Base-by-base conservation (phyloP, 2,113 vertebrate genomes). In the Sceloporus tristichus region DNA sequence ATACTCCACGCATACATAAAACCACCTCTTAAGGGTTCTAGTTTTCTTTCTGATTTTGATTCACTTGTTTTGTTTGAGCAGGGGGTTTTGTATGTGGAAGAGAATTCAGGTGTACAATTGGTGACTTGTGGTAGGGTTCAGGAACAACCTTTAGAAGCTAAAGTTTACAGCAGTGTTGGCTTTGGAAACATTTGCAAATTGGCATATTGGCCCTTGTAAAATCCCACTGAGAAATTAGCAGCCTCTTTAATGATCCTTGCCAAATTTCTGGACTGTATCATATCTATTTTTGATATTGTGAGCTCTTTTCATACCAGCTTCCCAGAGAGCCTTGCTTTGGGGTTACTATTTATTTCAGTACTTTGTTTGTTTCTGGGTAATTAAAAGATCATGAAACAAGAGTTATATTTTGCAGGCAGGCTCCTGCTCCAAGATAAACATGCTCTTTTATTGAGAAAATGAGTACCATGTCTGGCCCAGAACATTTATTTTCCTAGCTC, bases 401-500 rank as follows among this genome's bases (percentile, higher is more conserved):
- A 84, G 40, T 70, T 59, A 9, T 18, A 19, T 66, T 27, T 53
- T 87, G 66, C 19, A 76, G 76, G 78, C 78, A 53, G 18, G 25
- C 40, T 91, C 71, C 53, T 62, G 48, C 81, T 91, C 88, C 87
- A 29, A 89, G 65, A 66, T 10, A 90, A 92, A 85, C 70, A 1
- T 42, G 9, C 86, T 59, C 25, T n/a, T 83, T 90, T 91, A 59
- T 0, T 10, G 1, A n/a, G 90, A 71, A 71, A 90, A 92, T 73
- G n/a, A 93, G 84, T 86, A 90, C 27, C 34, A 81, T 9, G 85
- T 9, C 10, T 75, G 88, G 85, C 85, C 42, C 38, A 78, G 79
- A 75, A 25, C n/a, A 18, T 89, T 83, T 92, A 48, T 92, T 96
- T 82, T 89, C 56, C 11, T 85, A 87, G 7, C 40, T 54, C 59